These are phyloP conservation scores for Synaphobranchus kaupii DNA, from an alignment of 2,797 vertebrate species.

Conservation along the genomic window DNA sequence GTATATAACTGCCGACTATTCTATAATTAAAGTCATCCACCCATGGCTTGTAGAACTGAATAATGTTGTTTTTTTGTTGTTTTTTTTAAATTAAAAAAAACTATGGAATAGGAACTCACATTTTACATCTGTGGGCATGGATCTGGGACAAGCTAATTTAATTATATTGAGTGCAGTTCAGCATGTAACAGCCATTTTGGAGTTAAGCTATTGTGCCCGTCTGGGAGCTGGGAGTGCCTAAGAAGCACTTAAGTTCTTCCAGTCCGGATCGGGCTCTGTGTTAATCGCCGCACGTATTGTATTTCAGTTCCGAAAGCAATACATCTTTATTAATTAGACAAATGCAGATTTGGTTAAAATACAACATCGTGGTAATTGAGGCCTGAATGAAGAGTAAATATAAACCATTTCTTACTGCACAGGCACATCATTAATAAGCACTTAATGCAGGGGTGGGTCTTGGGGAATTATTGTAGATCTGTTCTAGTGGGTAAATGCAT, in stretches of 20 bases:
- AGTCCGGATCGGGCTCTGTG: neutral
- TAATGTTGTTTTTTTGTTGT: neutral
- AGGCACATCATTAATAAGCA: conserved; percentile 19
- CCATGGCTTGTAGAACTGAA: neutral
- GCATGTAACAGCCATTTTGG: conserved; percentile 3
- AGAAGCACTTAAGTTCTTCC: conserved; percentile 2
- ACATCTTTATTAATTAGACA: conserved; percentile 33
- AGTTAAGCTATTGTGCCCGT: neutral
- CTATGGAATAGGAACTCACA: neutral
- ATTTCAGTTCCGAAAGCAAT: conserved; percentile 16
- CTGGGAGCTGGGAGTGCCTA: neutral
- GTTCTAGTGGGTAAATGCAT: neutral
- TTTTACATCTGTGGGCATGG: neutral
- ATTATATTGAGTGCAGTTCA: conserved; percentile 1
- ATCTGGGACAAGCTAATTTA: neutral
- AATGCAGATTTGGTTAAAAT: conserved; percentile 28
- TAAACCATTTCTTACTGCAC: conserved; percentile 31
- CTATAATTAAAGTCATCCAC: conserved; percentile 7
- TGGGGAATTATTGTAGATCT: neutral
- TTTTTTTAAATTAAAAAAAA: neutral
- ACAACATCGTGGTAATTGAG: conserved; percentile 29
- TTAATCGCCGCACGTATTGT: conserved; percentile 11
- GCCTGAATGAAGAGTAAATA: conserved; percentile 27
- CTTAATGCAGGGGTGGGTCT: neutral
- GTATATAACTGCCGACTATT: neutral